These are phyloP conservation scores for Aspidiotus rigidus DNA, from an alignment of 2,888 invertebrate species.

Conservation along the genomic window DNA sequence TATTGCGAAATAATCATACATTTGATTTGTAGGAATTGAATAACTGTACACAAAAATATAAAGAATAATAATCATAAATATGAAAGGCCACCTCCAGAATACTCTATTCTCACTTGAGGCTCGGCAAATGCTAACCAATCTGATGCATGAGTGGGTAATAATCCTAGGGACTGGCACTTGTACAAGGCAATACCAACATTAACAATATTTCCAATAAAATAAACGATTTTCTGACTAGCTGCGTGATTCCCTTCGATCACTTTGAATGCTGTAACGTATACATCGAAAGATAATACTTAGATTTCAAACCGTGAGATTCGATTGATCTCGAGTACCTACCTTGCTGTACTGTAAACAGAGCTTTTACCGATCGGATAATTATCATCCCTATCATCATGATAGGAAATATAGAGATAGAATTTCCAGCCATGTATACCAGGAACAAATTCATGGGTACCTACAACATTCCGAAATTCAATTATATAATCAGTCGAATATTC, in stretches of 20 bases:
- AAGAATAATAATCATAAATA: constrained; percentile 46
- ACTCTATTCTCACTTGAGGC: constrained; percentile 73
- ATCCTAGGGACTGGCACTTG: constrained; percentile 96
- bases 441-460: constrained; percentile 92
- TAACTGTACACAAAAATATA: background rate
- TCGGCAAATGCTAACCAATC: constrained; percentile 98
- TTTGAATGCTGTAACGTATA: constrained; percentile 58
- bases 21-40: too few species aligned
- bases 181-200: constrained; percentile 86
- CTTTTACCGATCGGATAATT: constrained; percentile 90
- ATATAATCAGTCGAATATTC: background rate
- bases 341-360: constrained; percentile 69
- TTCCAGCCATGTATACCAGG: constrained; percentile 99
- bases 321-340: constrained; percentile 37
- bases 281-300: too few species aligned
- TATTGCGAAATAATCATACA: too few species aligned
- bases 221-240: constrained; percentile 82
- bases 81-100: constrained; percentile 71
- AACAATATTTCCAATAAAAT: constrained; percentile 84
- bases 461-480: constrained; percentile 14
- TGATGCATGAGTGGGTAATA: constrained; percentile 91
- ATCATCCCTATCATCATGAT: constrained; percentile 99
- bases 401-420: constrained; percentile 97
- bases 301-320: too few species aligned
- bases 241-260: constrained; percentile 89